Evolutionary conservation across 2,888 invertebrate genomes (phyloP).

Genomic region (Eilema griseolum): DNA sequence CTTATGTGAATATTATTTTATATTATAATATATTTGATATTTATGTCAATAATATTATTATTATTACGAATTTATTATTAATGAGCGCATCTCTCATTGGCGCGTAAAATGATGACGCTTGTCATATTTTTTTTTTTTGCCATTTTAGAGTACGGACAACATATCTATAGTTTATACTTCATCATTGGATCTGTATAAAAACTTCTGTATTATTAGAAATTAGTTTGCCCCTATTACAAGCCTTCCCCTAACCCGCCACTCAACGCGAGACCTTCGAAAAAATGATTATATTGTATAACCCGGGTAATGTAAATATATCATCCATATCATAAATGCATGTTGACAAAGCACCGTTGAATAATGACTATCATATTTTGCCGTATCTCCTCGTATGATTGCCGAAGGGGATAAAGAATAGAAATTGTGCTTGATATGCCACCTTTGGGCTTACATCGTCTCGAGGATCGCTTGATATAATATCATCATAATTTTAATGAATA

Average conservation of each 20-base stretch:
- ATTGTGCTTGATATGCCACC: conserved; percentile 69
- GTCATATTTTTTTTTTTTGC: too few species aligned
- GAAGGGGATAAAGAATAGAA: conserved; percentile 75
- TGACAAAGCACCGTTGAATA: conserved; percentile 78
- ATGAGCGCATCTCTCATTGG: too few species aligned
- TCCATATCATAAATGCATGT: conserved; percentile 59
- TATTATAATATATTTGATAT: too few species aligned
- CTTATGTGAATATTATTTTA: too few species aligned
- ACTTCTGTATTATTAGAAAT: not conserved
- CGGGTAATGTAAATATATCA: conserved; percentile 76
- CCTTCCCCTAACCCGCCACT: conserved; percentile 12
- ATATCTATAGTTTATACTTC: too few species aligned
- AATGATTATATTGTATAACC: conserved; percentile 67
- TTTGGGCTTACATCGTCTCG: conserved; percentile 62
- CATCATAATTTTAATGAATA: conserved; percentile 77
- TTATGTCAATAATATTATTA: too few species aligned
- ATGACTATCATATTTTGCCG: conserved; percentile 80
- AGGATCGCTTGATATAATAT: conserved; percentile 62
- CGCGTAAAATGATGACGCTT: too few species aligned
- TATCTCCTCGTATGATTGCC: conserved; percentile 78
- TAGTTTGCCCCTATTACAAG: conserved; percentile 17
- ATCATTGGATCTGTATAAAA: not conserved
- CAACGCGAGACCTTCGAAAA: conserved; percentile 39
- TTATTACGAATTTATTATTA: too few species aligned
- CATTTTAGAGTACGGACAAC: too few species aligned